phyloP scores from a whole-genome alignment of 1,140 invertebrate species.

The Drosophila insularis region DNA sequence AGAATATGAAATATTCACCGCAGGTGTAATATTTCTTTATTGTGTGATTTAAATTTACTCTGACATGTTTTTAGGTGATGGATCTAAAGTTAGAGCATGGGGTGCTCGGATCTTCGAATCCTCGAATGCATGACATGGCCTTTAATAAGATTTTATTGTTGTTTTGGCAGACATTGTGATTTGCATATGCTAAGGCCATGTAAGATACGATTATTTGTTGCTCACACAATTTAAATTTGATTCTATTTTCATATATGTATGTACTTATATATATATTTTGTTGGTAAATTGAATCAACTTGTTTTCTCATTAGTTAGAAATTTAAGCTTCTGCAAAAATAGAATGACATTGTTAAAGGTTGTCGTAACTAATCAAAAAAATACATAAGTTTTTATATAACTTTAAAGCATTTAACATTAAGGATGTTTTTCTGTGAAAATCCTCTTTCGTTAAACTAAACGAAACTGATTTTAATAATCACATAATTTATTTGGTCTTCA shows the following conservation, averaged over 20 bases:
- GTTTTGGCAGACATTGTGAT: constrained; percentile 51
- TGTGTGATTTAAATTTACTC: constrained; percentile 64
- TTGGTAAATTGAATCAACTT: constrained; percentile 11
- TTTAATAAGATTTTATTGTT: constrained; percentile 74
- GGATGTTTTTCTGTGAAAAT: not conserved
- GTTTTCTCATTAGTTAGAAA: constrained; percentile 4
- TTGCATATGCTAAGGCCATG: constrained; percentile 42
- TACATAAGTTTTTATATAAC: not conserved
- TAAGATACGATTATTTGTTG: constrained; percentile 15
- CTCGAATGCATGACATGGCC: constrained; percentile 14
- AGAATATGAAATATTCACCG: constrained; percentile 66
- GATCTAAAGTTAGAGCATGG: not conserved
- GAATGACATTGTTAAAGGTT: not conserved
- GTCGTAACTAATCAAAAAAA: not conserved
- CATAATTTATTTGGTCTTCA: constrained; percentile 66
- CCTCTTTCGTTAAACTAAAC: constrained; percentile 27
- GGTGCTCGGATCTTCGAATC: constrained; percentile 10
- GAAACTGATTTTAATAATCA: constrained; percentile 46
- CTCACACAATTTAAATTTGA: constrained; percentile 34
- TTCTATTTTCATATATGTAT: constrained; percentile 15
- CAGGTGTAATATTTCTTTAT: constrained; percentile 73
- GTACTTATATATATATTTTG: not conserved
- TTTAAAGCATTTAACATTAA: not conserved
- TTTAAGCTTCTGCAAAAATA: not conserved
- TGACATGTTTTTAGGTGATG: constrained; percentile 33